Percentiles rank a stretch among this genome's conserved stretches.
phyloP scores from a whole-genome alignment of 2,888 invertebrate species.

The Drosophila histrio region DNA sequence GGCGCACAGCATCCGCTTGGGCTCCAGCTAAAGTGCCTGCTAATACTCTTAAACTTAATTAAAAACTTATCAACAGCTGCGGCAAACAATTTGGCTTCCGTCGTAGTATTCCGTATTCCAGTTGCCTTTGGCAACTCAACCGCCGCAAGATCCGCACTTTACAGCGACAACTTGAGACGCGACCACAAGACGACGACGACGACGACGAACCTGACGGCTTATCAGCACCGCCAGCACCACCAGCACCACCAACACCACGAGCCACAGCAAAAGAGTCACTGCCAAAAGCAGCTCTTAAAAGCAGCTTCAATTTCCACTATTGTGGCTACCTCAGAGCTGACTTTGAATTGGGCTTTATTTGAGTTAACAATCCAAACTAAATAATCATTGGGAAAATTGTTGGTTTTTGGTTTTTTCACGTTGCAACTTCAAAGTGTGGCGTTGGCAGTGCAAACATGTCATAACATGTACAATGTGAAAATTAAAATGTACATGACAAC shows the following conservation, averaged over 20 bases:
- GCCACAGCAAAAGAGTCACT: not conserved
- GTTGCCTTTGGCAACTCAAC: slow-evolving; percentile 44
- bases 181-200: slow-evolving; percentile 11
- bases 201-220: slow-evolving; percentile 1
- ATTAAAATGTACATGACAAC: slow-evolving; percentile 77
- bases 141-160: slow-evolving; percentile 9
- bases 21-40: slow-evolving; percentile 55
- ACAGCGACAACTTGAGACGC: slow-evolving; percentile 15
- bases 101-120: slow-evolving; percentile 2
- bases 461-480: slow-evolving; percentile 64
- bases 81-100: slow-evolving; percentile 60
- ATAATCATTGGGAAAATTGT: not conserved
- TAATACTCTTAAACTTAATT: slow-evolving; percentile 74
- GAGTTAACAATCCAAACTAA: not conserved
- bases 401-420: not conserved
- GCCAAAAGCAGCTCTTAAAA: not conserved
- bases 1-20: slow-evolving; percentile 2
- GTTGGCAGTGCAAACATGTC: slow-evolving; percentile 58
- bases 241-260: not conserved
- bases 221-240: not conserved
- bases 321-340: not conserved
- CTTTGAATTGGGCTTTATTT: not conserved
- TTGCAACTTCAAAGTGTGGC: slow-evolving; percentile 51
- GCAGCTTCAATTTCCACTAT: not conserved
- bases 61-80: slow-evolving; percentile 75